A percentile compares a stretch with the other conserved stretches of the same genome.
Evolutionary conservation across 2,797 vertebrate species (phyloP).

Genomic region (Esox lucius): DNA sequence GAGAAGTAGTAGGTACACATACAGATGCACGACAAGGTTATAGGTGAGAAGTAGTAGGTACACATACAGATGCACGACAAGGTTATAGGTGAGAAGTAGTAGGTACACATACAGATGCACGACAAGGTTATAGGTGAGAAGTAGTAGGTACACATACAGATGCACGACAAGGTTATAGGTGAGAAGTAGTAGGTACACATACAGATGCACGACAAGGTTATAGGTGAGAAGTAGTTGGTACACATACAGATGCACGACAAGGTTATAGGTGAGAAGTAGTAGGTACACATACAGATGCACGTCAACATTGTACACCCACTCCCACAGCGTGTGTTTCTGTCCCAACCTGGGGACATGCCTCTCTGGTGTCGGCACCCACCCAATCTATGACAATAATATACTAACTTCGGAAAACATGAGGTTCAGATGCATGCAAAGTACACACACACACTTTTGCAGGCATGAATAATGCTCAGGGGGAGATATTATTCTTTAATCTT

Average conservation of each 20-base stretch:
- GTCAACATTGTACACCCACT: too few species aligned
- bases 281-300: neutral
- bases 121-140: neutral
- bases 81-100: neutral
- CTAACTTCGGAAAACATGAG: too few species aligned
- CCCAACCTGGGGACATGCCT: too few species aligned
- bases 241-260: neutral
- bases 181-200: neutral
- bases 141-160: neutral
- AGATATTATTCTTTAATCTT: slow-evolving; percentile 40
- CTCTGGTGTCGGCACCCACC: too few species aligned
- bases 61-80: too few species aligned
- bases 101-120: neutral
- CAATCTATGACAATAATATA: too few species aligned
- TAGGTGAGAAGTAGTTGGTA: neutral
- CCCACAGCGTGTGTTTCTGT: too few species aligned
- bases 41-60: neutral
- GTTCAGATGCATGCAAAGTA: too few species aligned
- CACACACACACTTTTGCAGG: neutral
- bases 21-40: too few species aligned
- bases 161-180: neutral
- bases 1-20: neutral
- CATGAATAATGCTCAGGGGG: slow-evolving; percentile 13
- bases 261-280: neutral
- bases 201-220: too few species aligned